Base-by-base conservation (phyloP, 2,113 vertebrate genomes). In the Gallinago paraguaiae region DNA sequence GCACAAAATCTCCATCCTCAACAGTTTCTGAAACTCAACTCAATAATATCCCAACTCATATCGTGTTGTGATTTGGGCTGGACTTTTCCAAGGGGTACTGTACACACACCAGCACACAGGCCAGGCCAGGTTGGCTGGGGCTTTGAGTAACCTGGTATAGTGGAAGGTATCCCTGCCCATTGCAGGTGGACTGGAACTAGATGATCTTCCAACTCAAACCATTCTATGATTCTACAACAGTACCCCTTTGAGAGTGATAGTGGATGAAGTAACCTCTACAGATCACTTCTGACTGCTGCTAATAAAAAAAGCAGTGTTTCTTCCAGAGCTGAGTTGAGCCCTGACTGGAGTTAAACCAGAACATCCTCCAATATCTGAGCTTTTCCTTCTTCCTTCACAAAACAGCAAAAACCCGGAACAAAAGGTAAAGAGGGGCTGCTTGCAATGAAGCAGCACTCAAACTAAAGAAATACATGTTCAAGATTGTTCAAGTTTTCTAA, bases 401-500 rank as follows among this genome's bases (percentile, higher is more conserved):
- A 95, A 61, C 35, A 90, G 81, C 94, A 78, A 60, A 86, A 78
- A 76, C 8, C 19, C 71, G 57, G 19, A 88, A 74, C 27, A 88
- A 88, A 35, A 69, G 51, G 61, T 71, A 63, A 88, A 82, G 79
- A 75, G 45, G n/a, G 72, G 80, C 71, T 86, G 25, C 53, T 82
- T 82, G 93, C 93, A 96, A 23, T 46, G 61, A 86, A 96, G 85
- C 95, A 96, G 97, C 86, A 93, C 94, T 88, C 64, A 86, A 96
- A 96, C 70, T 75, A 91, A 35, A 96, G 90, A 97, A 97, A 95
- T 96, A 92, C n/a, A 75, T 13, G 39, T 96, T 97, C 63, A 82
- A 92, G 77, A 95, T 90, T 97, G 39, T 96, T 97, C 61, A 82
- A 93, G 77, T 96, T 90, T 97, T 96, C 89, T 95, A 97, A 95